A percentile compares a stretch with the other conserved stretches of the same genome.
Conservation (phyloP, 2,888 invertebrate species). For the Eupeodes latifasciatus region DNA sequence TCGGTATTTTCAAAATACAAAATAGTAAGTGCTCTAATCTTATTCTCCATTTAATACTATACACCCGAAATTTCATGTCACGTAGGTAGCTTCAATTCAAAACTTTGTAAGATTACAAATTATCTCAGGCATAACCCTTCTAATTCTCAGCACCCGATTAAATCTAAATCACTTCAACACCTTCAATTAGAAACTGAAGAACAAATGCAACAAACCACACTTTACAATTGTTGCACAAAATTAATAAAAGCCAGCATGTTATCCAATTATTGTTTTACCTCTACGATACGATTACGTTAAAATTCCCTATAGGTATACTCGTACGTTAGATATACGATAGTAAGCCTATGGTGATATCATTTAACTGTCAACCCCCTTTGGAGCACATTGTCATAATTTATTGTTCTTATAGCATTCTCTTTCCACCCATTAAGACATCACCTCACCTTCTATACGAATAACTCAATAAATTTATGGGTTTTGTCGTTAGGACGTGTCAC, state of each 20-base stretch:
- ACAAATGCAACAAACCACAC: neutral
- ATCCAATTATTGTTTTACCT: constrained; percentile 34
- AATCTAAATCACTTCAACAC: neutral
- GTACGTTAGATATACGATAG: neutral
- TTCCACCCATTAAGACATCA: constrained; percentile 37
- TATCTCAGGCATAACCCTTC: neutral
- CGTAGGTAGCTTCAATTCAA: too few relatives aligned
- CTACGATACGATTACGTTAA: constrained; percentile 13
- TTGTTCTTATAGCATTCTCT: constrained; percentile 46
- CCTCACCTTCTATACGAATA: constrained; percentile 24
- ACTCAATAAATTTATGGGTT: constrained; percentile 67
- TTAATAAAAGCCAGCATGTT: constrained; percentile 15
- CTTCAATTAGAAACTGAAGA: neutral
- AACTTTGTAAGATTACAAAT: too few relatives aligned
- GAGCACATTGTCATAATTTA: constrained; percentile 59
- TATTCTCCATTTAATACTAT: too few relatives aligned
- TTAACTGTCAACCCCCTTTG: constrained; percentile 42
- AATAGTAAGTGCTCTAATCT: too few relatives aligned
- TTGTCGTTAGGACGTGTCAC: constrained; percentile 68
- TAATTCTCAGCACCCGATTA: neutral
- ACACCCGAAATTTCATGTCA: too few relatives aligned
- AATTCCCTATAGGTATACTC: constrained; percentile 27
- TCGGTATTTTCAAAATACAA: too few relatives aligned
- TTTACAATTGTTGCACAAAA: constrained; percentile 25
- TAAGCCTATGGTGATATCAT: constrained; percentile 46